Evolutionary conservation across 2,797 vertebrate species (phyloP).

Genomic region (Microctenopoma stevenorrisi): DNA sequence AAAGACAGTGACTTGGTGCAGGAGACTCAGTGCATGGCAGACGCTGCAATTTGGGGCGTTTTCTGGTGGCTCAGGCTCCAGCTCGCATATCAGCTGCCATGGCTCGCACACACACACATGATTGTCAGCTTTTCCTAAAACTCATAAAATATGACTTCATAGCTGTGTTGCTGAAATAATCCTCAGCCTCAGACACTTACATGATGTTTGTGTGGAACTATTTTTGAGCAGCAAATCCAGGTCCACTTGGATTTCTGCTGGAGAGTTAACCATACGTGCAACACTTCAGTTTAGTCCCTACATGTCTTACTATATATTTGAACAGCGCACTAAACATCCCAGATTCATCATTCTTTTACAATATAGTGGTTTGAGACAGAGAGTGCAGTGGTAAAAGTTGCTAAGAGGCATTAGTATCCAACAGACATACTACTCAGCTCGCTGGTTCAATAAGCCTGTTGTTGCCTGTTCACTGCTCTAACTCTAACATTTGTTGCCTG

Average conservation of each 20-base stretch:
- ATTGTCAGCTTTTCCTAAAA: slow-evolving; percentile 52
- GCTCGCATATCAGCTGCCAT: slow-evolving; percentile 65
- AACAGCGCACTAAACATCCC: slow-evolving; percentile 14
- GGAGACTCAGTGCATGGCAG: slow-evolving; percentile 76
- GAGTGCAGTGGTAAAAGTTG: slow-evolving; percentile 1
- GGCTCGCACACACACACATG: slow-evolving; percentile 34
- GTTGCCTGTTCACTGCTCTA: slow-evolving; percentile 22
- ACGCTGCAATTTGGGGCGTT: slow-evolving; percentile 80
- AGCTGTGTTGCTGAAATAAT: slow-evolving; percentile 51
- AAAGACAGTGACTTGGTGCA: slow-evolving; percentile 78
- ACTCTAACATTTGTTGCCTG: slow-evolving; percentile 22
- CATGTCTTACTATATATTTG: slow-evolving; percentile 6
- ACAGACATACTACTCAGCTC: slow-evolving; percentile 25
- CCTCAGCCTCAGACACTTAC: slow-evolving; percentile 37
- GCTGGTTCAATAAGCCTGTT: slow-evolving; percentile 34
- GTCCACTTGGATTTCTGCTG: slow-evolving; percentile 27
- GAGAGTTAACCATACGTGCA: neutral
- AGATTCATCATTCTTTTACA: neutral
- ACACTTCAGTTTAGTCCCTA: slow-evolving; percentile 7
- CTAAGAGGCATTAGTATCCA: slow-evolving; percentile 3
- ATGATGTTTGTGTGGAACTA: slow-evolving; percentile 7
- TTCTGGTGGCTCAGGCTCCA: slow-evolving; percentile 70
- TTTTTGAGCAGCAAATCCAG: slow-evolving; percentile 1
- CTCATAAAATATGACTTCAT: slow-evolving; percentile 44
- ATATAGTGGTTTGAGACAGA: neutral